These are phyloP conservation scores for Poeciliopsis turrubarensis DNA, from an alignment of 2,113 vertebrate genomes.

Conservation along the genomic window DNA sequence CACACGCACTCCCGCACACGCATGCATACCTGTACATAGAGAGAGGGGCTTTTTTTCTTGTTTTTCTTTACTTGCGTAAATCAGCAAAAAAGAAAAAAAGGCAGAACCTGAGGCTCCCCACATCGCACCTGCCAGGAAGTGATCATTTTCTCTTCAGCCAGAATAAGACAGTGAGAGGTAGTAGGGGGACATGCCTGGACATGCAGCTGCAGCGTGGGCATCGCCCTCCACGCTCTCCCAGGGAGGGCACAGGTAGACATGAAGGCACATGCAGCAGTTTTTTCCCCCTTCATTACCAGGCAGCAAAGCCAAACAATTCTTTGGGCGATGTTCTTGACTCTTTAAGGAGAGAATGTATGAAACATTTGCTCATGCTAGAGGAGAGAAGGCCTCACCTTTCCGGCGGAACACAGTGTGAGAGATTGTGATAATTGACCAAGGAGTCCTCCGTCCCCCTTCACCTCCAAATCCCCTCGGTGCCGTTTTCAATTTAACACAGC, in stretches of 20 bases:
- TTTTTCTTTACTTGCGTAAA: constrained; percentile 33
- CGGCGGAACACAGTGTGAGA: constrained; percentile 29
- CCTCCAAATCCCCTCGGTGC: constrained; percentile 73
- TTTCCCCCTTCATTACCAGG: constrained; percentile 17
- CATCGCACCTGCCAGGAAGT: constrained; percentile 70
- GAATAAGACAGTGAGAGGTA: constrained; percentile 11
- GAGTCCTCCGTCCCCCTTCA: constrained; percentile 56
- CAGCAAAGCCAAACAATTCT: constrained; percentile 2
- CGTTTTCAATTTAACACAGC: constrained; percentile 80
- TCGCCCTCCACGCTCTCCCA: constrained; percentile 15
- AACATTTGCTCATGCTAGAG: not conserved
- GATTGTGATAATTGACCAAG: constrained; percentile 73
- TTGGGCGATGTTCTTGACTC: not conserved
- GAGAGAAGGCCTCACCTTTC: not conserved
- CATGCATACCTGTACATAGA: constrained; percentile 80
- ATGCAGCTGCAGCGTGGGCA: constrained; percentile 35
- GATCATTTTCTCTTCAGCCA: constrained; percentile 55
- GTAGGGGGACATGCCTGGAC: constrained; percentile 60
- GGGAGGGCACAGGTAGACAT: constrained; percentile 2
- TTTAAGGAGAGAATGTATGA: not conserved
- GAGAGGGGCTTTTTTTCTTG: constrained; percentile 71
- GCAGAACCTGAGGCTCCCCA: constrained; percentile 56
- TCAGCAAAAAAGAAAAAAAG: constrained; percentile 64
- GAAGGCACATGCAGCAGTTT: not conserved
- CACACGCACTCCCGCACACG: not conserved